A percentile compares a stretch with the other conserved stretches of the same genome.
phyloP scores from a whole-genome alignment of 2,797 vertebrate species.

The Poecilia wingei region DNA sequence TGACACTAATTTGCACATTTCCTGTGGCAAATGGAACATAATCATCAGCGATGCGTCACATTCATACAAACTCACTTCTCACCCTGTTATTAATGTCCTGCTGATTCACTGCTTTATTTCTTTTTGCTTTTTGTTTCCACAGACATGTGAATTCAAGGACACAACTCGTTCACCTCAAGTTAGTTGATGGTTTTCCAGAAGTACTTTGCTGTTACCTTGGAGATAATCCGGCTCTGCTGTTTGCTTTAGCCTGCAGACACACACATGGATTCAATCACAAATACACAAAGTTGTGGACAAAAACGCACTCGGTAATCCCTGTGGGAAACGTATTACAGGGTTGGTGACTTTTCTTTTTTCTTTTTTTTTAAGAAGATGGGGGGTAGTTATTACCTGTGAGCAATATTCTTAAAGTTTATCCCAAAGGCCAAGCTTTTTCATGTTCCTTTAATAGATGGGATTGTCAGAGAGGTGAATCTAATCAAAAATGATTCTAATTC shows the following conservation, averaged over 20 bases:
- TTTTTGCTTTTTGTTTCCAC: background rate
- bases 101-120: background rate
- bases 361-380: constrained; percentile 32
- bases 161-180: constrained; percentile 22
- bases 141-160: constrained; percentile 5
- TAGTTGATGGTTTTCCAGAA: constrained; percentile 5
- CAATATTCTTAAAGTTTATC: constrained; percentile 36
- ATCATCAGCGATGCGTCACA: background rate
- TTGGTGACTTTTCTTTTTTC: constrained; percentile 19
- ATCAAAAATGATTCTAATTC: background rate
- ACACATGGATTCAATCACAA: constrained; percentile 10
- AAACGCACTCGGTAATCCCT: constrained; percentile 41
- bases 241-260: constrained; percentile 4
- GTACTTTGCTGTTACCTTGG: constrained; percentile 18
- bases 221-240: constrained; percentile 22
- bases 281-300: constrained; percentile 12
- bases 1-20: constrained; percentile 12
- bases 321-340: constrained; percentile 44
- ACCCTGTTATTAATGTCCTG: background rate
- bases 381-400: constrained; percentile 57
- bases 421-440: background rate
- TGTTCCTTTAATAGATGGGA: background rate
- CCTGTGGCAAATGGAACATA: background rate
- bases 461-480: constrained; percentile 1
- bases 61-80: background rate